These are phyloP conservation scores for Enteromius fasciolatus DNA, from an alignment of 2,797 vertebrate species.

Conservation along the genomic window DNA sequence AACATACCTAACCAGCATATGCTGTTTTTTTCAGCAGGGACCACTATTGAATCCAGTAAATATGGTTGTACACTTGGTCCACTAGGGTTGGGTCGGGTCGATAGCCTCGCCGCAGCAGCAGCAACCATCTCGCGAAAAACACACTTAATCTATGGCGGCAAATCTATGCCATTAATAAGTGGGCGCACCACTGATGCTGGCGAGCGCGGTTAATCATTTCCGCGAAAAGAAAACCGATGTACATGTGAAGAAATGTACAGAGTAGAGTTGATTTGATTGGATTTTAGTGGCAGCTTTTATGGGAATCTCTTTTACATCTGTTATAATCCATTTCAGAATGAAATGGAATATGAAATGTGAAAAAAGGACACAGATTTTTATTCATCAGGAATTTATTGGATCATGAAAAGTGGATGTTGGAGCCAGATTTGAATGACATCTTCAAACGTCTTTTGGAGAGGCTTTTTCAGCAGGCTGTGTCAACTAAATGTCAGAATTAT, in stretches of 20 bases:
- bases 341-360: background rate
- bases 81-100: too few relatives aligned
- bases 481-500: background rate
- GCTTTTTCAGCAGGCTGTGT: background rate
- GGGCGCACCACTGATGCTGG: too few relatives aligned
- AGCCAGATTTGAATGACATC: background rate
- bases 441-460: background rate
- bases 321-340: constrained; percentile 5
- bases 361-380: background rate
- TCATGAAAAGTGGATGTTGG: background rate
- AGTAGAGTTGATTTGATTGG: background rate
- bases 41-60: background rate
- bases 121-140: too few relatives aligned
- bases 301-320: background rate
- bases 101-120: too few relatives aligned
- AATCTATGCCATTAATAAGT: too few relatives aligned
- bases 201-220: too few relatives aligned
- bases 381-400: background rate
- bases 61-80: background rate
- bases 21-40: too few relatives aligned
- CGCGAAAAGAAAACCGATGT: too few relatives aligned
- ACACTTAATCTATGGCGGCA: too few relatives aligned
- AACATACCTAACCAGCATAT: too few relatives aligned
- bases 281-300: too few relatives aligned
- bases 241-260: too few relatives aligned